Conservation (phyloP, 2,113 vertebrate genomes). For the Chaetodon auriga region DNA sequence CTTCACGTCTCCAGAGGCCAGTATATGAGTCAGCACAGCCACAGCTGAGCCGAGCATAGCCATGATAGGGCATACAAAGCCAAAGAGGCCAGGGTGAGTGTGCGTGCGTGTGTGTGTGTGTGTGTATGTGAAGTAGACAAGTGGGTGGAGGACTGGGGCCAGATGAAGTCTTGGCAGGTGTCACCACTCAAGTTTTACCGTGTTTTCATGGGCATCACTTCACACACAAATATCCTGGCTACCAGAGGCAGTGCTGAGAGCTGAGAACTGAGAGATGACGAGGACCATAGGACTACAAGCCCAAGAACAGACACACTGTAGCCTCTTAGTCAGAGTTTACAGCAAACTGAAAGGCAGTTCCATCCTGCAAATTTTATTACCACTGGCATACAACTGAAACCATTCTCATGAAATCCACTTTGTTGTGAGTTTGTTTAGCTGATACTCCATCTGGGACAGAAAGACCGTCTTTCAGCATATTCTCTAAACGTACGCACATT, state of each 20-base stretch:
- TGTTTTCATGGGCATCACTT: conserved; percentile 81
- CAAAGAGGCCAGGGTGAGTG: conserved; percentile 40
- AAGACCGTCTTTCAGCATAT: conserved; percentile 42
- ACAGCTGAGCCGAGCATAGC: conserved; percentile 67
- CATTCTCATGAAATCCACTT: conserved; percentile 66
- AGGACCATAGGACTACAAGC: conserved; percentile 58
- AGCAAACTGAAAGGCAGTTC: conserved; percentile 51
- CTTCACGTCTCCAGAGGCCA: conserved; percentile 71
- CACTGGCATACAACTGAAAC: conserved; percentile 52
- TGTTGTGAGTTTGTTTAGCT: conserved; percentile 71
- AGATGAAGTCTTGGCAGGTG: conserved; percentile 82
- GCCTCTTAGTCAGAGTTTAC: conserved; percentile 69
- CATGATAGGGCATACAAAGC: conserved; percentile 58
- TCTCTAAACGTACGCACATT: conserved; percentile 43
- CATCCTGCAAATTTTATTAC: conserved; percentile 60
- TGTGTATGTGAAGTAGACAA: conserved; percentile 50
- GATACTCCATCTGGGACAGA: conserved; percentile 60
- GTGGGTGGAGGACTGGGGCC: conserved; percentile 66
- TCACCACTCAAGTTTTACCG: conserved; percentile 75
- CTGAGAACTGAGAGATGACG: conserved; percentile 71
- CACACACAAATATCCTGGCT: conserved; percentile 79
- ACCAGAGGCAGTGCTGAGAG: conserved; percentile 75
- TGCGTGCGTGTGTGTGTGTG: conserved; percentile 21
- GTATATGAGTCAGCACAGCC: conserved; percentile 76
- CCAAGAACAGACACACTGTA: conserved; percentile 58